A percentile compares a stretch with the other conserved stretches of the same genome.
These are phyloP conservation scores for Harpagoxenus sublaevis DNA, from an alignment of 2,888 invertebrate species.

Conservation along the genomic window DNA sequence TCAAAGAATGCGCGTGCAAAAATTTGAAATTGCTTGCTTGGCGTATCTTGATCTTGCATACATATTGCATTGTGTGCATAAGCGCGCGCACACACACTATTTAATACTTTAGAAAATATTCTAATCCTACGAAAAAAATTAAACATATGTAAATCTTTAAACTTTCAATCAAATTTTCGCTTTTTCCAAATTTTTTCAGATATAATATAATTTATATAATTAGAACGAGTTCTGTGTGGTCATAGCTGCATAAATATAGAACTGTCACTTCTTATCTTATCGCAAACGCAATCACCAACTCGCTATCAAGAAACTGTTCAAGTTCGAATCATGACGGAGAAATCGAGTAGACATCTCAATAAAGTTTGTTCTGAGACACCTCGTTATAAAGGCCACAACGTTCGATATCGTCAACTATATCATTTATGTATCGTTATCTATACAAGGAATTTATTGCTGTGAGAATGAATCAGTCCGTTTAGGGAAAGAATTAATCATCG, in stretches of 20 bases:
- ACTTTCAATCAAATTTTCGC: neutral
- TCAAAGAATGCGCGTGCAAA: neutral
- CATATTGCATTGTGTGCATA: neutral
- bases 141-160: neutral
- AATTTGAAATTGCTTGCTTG: neutral
- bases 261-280: constrained; percentile 77
- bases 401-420: constrained; percentile 9
- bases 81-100: neutral
- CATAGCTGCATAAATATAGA: neutral
- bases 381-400: neutral
- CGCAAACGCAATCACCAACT: constrained; percentile 66
- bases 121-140: neutral
- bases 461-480: neutral
- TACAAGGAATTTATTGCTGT: neutral
- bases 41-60: neutral
- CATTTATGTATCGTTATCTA: constrained; percentile 15
- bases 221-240: neutral
- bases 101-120: neutral
- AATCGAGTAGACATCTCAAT: constrained; percentile 59
- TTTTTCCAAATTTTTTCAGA: neutral
- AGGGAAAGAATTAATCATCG: neutral
- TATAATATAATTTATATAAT: neutral
- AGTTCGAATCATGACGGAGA: constrained; percentile 61
- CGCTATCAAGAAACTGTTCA: constrained; percentile 64
- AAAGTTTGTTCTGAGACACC: constrained; percentile 46